Conservation (phyloP, 2,797 vertebrate species). For the Malacoctenus gilli region DNA sequence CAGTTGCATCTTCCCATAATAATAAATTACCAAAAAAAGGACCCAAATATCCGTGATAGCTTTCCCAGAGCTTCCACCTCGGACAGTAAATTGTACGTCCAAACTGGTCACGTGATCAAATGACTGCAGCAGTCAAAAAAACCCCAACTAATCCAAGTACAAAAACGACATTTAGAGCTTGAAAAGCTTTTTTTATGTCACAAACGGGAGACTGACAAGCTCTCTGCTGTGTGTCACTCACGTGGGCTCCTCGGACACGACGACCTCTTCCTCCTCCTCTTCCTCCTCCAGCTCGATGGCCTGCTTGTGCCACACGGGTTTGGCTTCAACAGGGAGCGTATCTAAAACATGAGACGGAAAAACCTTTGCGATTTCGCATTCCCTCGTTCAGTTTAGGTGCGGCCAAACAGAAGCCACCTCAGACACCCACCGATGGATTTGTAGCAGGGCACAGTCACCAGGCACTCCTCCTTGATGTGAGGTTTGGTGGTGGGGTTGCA, state of each 20-base stretch:
- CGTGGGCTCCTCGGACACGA: slow-evolving; percentile 91
- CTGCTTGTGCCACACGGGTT: slow-evolving; percentile 94
- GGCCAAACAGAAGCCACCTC: no score
- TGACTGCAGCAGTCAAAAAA: background rate
- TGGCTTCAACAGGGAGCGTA: slow-evolving; percentile 92
- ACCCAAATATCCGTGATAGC: slow-evolving; percentile 32
- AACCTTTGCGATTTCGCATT: no score
- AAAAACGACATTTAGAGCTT: slow-evolving; percentile 1
- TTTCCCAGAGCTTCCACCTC: slow-evolving; percentile 51
- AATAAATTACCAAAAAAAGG: slow-evolving; percentile 31
- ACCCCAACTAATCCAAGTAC: background rate
- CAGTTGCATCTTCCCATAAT: slow-evolving; percentile 19
- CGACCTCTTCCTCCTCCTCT: slow-evolving; percentile 88
- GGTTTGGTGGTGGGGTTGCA: slow-evolving; percentile 94
- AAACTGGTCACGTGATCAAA: background rate
- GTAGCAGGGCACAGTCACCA: slow-evolving; percentile 92
- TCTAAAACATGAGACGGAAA: no score
- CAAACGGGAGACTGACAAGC: no score
- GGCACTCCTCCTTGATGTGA: slow-evolving; percentile 96
- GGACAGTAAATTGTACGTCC: slow-evolving; percentile 15
- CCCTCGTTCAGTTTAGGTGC: no score
- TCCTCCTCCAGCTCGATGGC: slow-evolving; percentile 94
- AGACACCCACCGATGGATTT: slow-evolving; percentile 90
- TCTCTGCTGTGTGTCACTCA: slow-evolving; percentile 79
- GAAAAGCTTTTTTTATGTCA: no score